Percentiles rank a stretch among this genome's conserved stretches.
Evolutionary conservation across 2,113 vertebrate species (phyloP).

Genomic region (Romanogobio albipinnatus): DNA sequence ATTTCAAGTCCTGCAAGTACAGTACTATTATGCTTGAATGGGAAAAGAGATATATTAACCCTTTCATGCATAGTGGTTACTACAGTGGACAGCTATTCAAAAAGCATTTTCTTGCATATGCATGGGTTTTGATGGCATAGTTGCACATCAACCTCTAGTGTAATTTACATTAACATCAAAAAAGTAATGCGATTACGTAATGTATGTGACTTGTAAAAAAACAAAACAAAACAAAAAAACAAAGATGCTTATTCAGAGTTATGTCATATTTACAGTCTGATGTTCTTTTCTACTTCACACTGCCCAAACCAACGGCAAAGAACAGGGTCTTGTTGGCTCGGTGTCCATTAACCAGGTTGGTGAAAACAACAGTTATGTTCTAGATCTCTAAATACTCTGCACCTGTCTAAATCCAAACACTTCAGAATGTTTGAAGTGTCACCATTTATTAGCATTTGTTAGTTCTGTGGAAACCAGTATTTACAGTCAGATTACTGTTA

Average conservation of each 20-base stretch:
- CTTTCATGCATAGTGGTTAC: too few species aligned
- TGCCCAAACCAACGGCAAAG: background rate
- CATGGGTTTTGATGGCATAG: too few species aligned
- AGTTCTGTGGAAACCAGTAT: background rate
- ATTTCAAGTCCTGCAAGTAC: background rate
- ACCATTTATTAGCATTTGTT: background rate
- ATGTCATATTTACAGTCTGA: background rate
- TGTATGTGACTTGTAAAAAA: too few species aligned
- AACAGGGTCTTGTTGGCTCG: background rate
- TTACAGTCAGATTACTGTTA: background rate
- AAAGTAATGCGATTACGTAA: too few species aligned
- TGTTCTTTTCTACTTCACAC: background rate
- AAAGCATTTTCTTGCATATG: too few species aligned
- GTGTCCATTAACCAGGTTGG: background rate
- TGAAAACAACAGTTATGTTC: background rate
- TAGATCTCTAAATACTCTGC: background rate
- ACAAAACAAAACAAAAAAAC: background rate
- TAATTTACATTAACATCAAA: too few species aligned
- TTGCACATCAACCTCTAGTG: too few species aligned
- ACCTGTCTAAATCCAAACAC: background rate
- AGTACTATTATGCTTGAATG: background rate
- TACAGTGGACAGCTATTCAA: too few species aligned
- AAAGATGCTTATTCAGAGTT: background rate
- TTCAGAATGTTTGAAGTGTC: background rate
- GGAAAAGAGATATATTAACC: background rate